phyloP scores from a whole-genome alignment of 2,113 vertebrate genomes.

The Amazona guildingii region DNA sequence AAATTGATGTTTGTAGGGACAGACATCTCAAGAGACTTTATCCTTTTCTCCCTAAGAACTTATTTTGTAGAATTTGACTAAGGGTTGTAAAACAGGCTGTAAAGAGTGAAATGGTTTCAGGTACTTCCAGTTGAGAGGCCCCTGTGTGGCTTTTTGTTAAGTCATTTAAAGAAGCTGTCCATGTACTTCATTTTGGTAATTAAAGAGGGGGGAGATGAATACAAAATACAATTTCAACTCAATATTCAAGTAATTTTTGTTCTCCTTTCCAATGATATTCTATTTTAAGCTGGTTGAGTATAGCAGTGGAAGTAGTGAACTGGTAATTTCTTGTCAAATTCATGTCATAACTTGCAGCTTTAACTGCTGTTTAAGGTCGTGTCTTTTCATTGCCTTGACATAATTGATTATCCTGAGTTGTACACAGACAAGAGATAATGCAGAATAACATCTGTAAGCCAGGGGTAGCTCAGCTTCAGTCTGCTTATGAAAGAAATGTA shows the following conservation, averaged over 20 bases:
- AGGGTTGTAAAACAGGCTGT: not conserved
- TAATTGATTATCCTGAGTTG: not conserved
- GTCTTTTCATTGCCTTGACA: not conserved
- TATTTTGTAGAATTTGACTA: not conserved
- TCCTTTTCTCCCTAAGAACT: not conserved
- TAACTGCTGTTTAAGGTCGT: not conserved
- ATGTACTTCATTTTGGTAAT: not conserved
- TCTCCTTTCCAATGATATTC: not conserved
- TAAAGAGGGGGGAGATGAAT: not conserved
- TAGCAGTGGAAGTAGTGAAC: not conserved
- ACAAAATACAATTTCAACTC: not conserved
- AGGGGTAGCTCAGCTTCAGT: not conserved
- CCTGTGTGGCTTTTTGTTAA: not conserved
- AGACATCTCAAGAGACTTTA: not conserved
- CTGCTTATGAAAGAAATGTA: not conserved
- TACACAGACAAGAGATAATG: not conserved
- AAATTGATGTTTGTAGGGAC: not conserved
- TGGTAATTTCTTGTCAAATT: not conserved
- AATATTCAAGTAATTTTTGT: not conserved
- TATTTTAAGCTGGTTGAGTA: not conserved
- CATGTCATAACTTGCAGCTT: not conserved
- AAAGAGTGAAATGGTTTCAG: not conserved
- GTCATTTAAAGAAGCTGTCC: not conserved
- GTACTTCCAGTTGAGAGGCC: not conserved
- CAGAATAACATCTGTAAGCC: not conserved